Conservation (phyloP, 2,888 invertebrate species). For the Therioaphis trifolii region DNA sequence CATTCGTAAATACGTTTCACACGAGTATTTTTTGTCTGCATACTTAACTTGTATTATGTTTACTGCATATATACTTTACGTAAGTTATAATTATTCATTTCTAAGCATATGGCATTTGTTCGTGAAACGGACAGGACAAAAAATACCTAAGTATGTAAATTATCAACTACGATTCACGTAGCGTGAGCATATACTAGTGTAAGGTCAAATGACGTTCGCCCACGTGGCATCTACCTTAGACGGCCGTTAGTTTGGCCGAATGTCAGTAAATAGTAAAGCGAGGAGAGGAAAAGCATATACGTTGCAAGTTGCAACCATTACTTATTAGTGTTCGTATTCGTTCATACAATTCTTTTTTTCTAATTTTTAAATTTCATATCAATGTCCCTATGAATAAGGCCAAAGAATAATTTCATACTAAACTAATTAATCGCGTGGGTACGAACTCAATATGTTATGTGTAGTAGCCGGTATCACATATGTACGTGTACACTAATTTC, state of each 20-base stretch:
- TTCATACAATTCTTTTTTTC: neutral
- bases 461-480: no score
- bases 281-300: neutral
- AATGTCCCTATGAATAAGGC: neutral
- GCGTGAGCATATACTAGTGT: neutral
- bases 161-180: neutral
- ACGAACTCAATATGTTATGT: neutral
- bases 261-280: neutral
- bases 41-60: neutral
- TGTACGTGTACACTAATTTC: no score
- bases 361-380: neutral
- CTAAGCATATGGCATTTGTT: neutral
- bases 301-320: neutral
- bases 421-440: neutral
- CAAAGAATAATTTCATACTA: neutral
- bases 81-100: neutral
- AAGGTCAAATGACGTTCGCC: slow-evolving; percentile 27
- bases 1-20: neutral
- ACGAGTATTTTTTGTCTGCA: neutral
- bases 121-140: neutral
- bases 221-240: neutral
- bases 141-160: slow-evolving; percentile 17
- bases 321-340: neutral
- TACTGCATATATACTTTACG: neutral
- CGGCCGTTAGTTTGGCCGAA: neutral